Conservation (phyloP, 2,113 vertebrate species). For the Turnix velox region DNA sequence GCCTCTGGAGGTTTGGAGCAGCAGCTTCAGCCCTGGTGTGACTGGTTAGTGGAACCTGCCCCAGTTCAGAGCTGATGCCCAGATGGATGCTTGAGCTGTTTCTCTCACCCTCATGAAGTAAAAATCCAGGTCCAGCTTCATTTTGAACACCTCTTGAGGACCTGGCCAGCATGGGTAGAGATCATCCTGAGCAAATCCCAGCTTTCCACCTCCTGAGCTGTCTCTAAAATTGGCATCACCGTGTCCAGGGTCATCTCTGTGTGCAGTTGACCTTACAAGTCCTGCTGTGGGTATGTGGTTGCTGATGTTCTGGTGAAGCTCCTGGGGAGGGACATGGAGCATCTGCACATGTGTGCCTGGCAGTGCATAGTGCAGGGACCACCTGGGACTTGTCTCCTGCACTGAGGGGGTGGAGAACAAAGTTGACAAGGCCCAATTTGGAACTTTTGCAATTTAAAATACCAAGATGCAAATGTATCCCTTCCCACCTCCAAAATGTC, state of each 20-base stretch:
- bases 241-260: rapidly evolving
- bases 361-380: rapidly evolving
- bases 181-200: neutral
- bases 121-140: neutral
- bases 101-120: neutral
- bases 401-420: neutral
- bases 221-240: neutral
- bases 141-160: neutral
- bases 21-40: neutral
- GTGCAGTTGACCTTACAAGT: neutral
- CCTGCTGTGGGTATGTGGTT: neutral
- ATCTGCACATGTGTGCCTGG: neutral
- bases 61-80: rapidly evolving
- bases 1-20: neutral
- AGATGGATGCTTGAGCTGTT: neutral
- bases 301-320: neutral
- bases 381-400: neutral
- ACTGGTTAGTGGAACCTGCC: neutral
- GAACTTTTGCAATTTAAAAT: neutral
- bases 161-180: neutral
- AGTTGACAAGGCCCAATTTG: conserved; percentile 16
- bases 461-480: neutral
- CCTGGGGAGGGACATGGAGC: neutral
- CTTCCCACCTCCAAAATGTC: neutral
- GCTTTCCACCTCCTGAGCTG: neutral